Percentiles rank a stretch among this genome's conserved stretches.
phyloP scores from a whole-genome alignment of 2,113 vertebrate genomes.

The Macaca nemestrina region DNA sequence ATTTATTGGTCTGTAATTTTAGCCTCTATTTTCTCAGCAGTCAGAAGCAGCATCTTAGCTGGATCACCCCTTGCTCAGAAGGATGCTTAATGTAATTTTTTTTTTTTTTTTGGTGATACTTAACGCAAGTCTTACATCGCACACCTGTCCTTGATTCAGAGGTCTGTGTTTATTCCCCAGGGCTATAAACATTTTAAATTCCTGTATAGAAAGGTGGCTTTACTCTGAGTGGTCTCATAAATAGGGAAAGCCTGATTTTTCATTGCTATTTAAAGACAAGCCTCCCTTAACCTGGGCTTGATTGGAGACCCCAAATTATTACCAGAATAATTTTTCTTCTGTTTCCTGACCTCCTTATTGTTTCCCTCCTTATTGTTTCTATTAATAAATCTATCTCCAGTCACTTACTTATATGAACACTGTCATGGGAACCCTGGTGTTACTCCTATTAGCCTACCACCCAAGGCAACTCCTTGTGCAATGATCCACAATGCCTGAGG shows the following conservation, averaged over 20 bases:
- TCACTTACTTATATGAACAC: conserved; percentile 70
- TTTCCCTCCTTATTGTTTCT: conserved; percentile 74
- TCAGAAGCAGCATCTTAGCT: background rate
- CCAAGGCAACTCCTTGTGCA: conserved; percentile 54
- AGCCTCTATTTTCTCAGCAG: conserved; percentile 6
- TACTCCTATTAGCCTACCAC: conserved; percentile 61
- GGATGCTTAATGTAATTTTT: conserved; percentile 4
- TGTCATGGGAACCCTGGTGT: conserved; percentile 61
- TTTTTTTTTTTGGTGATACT: background rate
- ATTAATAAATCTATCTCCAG: conserved; percentile 77
- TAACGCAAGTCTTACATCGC: background rate
- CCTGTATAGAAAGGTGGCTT: background rate
- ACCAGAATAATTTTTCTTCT: conserved; percentile 73
- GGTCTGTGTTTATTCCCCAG: conserved; percentile 19
- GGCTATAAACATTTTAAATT: conserved; percentile 53
- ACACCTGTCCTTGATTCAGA: conserved; percentile 30
- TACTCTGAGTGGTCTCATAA: background rate
- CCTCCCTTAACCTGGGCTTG: background rate
- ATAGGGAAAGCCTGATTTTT: conserved; percentile 6
- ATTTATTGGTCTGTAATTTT: conserved; percentile 47
- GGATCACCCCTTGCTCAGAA: background rate
- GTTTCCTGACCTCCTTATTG: conserved; percentile 47
- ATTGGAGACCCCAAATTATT: conserved; percentile 28
- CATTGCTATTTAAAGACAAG: background rate
- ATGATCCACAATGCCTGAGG: conserved; percentile 40